Evolutionary conservation across 2,113 vertebrate species (phyloP).

Genomic region (Elanoides forficatus): DNA sequence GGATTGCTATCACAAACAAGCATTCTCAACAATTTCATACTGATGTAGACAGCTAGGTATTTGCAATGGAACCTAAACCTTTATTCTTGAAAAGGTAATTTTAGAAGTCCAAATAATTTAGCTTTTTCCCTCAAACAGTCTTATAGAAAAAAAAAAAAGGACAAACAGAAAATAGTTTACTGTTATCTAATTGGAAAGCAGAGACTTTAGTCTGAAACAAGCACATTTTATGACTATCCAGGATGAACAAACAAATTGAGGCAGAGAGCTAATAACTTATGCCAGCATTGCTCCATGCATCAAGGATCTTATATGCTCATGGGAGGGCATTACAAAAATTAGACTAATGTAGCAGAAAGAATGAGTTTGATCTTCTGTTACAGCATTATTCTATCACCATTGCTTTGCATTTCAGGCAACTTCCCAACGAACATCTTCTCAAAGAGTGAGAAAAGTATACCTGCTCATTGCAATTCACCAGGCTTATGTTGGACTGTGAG

Average conservation of each 20-base stretch:
- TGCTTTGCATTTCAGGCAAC: slow-evolving; percentile 10
- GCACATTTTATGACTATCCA: not conserved
- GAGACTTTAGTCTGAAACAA: not conserved
- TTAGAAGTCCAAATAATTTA: not conserved
- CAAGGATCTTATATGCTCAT: slow-evolving; percentile 31
- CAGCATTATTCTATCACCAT: not conserved
- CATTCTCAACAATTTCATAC: not conserved
- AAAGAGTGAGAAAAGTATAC: not conserved
- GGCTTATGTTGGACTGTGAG: not conserved
- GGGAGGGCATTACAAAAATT: slow-evolving; percentile 60
- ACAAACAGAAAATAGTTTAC: not conserved
- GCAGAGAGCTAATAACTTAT: slow-evolving; percentile 43
- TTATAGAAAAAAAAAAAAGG: not conserved
- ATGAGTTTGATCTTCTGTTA: slow-evolving; percentile 48
- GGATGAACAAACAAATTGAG: slow-evolving; percentile 43
- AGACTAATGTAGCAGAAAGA: slow-evolving; percentile 62
- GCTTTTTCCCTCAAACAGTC: not conserved
- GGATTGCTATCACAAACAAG: not conserved
- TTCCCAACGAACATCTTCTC: not conserved
- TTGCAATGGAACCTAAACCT: not conserved
- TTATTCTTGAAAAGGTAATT: not conserved
- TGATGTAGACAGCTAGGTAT: not conserved
- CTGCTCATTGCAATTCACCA: not conserved
- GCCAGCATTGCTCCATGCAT: slow-evolving; percentile 30
- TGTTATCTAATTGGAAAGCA: not conserved